These are phyloP conservation scores for Trissolcus brochymenae DNA, from an alignment of 2,888 invertebrate species.

Conservation along the genomic window DNA sequence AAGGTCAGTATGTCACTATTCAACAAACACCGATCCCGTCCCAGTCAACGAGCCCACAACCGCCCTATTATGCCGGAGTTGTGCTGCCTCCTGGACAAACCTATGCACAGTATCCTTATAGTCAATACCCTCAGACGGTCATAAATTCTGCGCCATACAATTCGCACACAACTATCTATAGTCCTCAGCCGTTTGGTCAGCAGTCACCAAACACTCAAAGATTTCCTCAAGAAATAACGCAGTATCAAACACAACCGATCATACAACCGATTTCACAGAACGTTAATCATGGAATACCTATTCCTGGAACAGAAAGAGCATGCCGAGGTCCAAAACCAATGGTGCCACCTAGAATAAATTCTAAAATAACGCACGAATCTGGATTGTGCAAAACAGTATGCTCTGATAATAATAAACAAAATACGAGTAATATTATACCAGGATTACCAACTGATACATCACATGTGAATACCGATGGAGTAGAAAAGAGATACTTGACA, in stretches of 20 bases:
- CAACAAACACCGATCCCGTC: constrained; percentile 67
- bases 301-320: constrained; percentile 65
- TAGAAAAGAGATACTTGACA: constrained; percentile 64
- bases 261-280: constrained; percentile 74
- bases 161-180: constrained; percentile 67
- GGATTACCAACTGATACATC: constrained; percentile 26
- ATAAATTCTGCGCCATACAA: constrained; percentile 71
- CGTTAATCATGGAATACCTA: constrained; percentile 63
- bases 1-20: constrained; percentile 70
- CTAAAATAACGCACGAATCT: constrained; percentile 72
- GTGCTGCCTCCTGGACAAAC: constrained; percentile 68
- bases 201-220: constrained; percentile 72
- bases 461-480: constrained; percentile 60
- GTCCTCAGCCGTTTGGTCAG: constrained; percentile 67
- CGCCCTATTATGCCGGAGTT: constrained; percentile 69
- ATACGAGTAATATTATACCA: constrained; percentile 44
- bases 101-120: constrained; percentile 65
- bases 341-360: constrained; percentile 73
- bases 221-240: constrained; percentile 71
- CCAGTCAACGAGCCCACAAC: constrained; percentile 71
- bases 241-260: constrained; percentile 73
- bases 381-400: constrained; percentile 50
- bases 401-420: constrained; percentile 43
- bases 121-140: constrained; percentile 71
- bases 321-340: constrained; percentile 72